Conservation (phyloP, 2,797 vertebrate species). For the Platalea minor region DNA sequence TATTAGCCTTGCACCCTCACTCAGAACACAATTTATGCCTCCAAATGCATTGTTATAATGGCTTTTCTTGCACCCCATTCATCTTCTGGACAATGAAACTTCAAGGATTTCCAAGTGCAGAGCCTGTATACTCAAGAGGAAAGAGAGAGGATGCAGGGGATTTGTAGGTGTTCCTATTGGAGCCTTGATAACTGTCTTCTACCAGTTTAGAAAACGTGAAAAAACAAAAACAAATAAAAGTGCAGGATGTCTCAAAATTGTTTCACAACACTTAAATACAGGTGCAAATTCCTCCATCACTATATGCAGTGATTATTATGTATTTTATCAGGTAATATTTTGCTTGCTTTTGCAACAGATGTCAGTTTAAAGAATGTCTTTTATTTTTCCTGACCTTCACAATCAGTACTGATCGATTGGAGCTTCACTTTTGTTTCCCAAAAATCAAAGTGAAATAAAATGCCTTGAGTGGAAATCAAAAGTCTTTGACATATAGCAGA, state of each 20-base stretch:
- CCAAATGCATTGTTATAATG: neutral
- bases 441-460: slow-evolving; percentile 95
- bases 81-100: slow-evolving; percentile 7
- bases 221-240: slow-evolving; percentile 1
- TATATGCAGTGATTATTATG: slow-evolving; percentile 36
- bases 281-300: neutral
- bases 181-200: neutral
- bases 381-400: slow-evolving; percentile 87
- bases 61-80: neutral
- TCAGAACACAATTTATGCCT: neutral
- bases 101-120: slow-evolving; percentile 18
- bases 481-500: slow-evolving; percentile 84
- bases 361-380: slow-evolving; percentile 69
- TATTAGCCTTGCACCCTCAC: neutral
- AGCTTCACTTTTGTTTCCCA: slow-evolving; percentile 86
- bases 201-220: neutral
- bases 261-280: neutral
- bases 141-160: neutral
- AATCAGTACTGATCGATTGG: slow-evolving; percentile 88
- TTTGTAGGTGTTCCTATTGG: neutral
- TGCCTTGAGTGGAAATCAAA: slow-evolving; percentile 97
- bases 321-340: slow-evolving; percentile 64
- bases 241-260: slow-evolving; percentile 12
- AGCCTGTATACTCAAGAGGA: neutral
- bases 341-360: slow-evolving; percentile 63